Conservation (phyloP, 2,113 vertebrate species). For the Gymnorhina tibicen region DNA sequence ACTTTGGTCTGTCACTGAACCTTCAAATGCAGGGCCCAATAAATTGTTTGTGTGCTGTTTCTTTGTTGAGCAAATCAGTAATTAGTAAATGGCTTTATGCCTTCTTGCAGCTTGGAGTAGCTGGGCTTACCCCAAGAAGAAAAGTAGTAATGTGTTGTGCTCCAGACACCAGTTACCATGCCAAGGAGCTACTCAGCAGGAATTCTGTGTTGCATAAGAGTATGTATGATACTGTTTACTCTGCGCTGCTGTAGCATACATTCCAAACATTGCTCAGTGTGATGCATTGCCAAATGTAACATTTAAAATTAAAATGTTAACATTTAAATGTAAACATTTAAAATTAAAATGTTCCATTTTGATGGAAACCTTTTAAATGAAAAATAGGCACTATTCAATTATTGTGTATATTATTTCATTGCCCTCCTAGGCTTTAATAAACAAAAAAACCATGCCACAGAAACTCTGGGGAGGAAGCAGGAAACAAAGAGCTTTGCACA, state of each 20-base stretch:
- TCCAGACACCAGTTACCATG: neutral
- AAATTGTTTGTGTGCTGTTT: neutral
- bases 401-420: neutral
- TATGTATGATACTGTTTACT: neutral
- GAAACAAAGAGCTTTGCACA: neutral
- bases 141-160: neutral
- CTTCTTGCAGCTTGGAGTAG: neutral
- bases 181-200: neutral
- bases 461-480: neutral
- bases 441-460: neutral
- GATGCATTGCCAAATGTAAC: neutral
- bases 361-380: neutral
- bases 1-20: neutral
- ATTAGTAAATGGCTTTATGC: neutral
- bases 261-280: neutral
- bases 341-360: neutral
- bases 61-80: neutral
- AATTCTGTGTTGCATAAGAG: neutral
- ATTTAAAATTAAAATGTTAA: neutral
- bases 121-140: neutral
- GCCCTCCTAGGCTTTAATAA: neutral
- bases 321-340: neutral
- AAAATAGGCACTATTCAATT: neutral
- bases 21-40: neutral
- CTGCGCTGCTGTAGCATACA: neutral